Base-by-base conservation (phyloP, 2,113 vertebrate species). In the Chrysemys picta region DNA sequence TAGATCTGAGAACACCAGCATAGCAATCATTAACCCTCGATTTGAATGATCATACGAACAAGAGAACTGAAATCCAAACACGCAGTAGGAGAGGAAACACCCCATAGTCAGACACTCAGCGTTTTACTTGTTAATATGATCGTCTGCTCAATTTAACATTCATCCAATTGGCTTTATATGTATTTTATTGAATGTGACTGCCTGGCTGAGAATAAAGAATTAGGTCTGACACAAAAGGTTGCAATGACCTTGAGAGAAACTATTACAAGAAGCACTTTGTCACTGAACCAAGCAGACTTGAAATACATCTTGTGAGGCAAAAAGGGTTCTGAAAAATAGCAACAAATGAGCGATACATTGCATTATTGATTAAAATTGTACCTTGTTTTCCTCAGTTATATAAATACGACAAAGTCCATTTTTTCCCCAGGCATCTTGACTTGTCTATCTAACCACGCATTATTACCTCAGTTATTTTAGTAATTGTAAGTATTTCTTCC, bases 101-200 rank as follows among this genome's bases (percentile, higher is more conserved):
- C 56, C 80, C 82, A 80, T 42, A 38, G 19, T 38, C 59, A 82
- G 87, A 90, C 72, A 92, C 81, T 4, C n/a, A 35, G 21, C 90
- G 84, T 89, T 95, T 94, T 91, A 57, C 92, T 69, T 85, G 92
- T 92, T 96, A 96, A 47, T 92, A 87, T 27, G 42, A 82, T 89
- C 16, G 87, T 96, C 93, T 90, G 38, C 87, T 96, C 82, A 53
- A 10, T 95, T 96, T 89, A 90, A 87, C 14, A 85, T 80, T 97
- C 85, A 92, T 45, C 52, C 94, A 95, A 80, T 82, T 13, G 53
- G 83, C 93, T 86, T 95, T 96, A 97, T 96, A 94, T 89, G 96
- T 96, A 97, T 96, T 88, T 97, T 97, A 98, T 96, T 89, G 94
- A 94, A 93, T 96, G 72, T 53, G 91, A 21, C 84, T 95, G 82